These are phyloP conservation scores for Muricea muricata DNA, from an alignment of 92 coral and sea anemone genomes.

Conservation along the genomic window DNA sequence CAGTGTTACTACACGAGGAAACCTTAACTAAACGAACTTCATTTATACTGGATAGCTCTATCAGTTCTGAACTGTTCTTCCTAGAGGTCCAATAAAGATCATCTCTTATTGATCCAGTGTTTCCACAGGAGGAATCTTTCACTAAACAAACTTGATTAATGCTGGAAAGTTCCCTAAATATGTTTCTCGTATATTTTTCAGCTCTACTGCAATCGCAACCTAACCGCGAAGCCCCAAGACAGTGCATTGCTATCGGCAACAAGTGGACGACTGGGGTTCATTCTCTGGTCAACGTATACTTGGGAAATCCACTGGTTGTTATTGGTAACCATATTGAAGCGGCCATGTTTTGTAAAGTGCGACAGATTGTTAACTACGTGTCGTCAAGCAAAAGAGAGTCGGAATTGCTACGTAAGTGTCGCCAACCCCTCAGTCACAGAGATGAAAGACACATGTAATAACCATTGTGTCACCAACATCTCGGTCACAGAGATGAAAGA, in stretches of 20 bases:
- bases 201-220: constrained; percentile 74
- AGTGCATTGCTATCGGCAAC: constrained; percentile 79
- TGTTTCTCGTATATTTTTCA: constrained; percentile 21
- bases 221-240: constrained; percentile 81
- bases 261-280: constrained; percentile 89
- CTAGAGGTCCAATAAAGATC: too few species aligned
- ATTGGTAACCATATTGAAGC: constrained; percentile 84
- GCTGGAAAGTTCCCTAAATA: too few species aligned
- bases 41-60: too few species aligned
- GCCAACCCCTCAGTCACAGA: neutral
- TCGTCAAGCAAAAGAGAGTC: constrained; percentile 67
- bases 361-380: constrained; percentile 69
- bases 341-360: constrained; percentile 78
- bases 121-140: too few species aligned
- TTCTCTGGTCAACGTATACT: constrained; percentile 82
- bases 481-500: neutral
- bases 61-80: too few species aligned
- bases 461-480: neutral
- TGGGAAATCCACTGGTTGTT: constrained; percentile 82
- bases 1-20: too few species aligned
- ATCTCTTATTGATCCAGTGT: too few species aligned
- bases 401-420: constrained; percentile 58
- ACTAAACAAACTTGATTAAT: too few species aligned
- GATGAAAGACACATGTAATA: neutral
- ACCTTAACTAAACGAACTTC: too few species aligned